Percentiles rank a stretch among this genome's conserved stretches.
Conservation (phyloP, 2,113 vertebrate species). For the Cavia porcellus region DNA sequence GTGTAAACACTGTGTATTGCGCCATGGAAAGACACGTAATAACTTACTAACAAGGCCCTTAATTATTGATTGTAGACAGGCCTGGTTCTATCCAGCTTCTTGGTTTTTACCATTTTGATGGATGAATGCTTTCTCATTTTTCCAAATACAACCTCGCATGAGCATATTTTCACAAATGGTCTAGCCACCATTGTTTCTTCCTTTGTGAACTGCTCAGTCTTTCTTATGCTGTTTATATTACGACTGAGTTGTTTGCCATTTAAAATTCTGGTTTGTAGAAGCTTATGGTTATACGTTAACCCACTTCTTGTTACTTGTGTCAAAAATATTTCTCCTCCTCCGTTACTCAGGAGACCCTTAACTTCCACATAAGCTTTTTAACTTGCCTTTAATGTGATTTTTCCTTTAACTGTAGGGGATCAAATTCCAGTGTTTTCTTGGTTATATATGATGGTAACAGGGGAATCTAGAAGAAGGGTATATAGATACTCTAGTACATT, state of each 20-base stretch:
- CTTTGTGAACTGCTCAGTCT: background rate
- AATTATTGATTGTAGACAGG: background rate
- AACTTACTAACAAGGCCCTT: background rate
- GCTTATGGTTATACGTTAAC: slow-evolving; percentile 13
- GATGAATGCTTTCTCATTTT: slow-evolving; percentile 27
- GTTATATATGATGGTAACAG: background rate
- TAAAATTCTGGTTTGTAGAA: slow-evolving; percentile 1
- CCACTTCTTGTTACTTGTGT: background rate
- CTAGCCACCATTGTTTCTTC: background rate
- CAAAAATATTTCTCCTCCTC: slow-evolving; percentile 17
- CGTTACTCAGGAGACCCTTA: background rate
- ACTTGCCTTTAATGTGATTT: background rate
- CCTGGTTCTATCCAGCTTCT: background rate
- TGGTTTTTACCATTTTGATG: background rate
- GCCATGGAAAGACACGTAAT: background rate
- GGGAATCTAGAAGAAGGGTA: background rate
- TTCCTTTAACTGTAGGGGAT: background rate
- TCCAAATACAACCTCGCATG: background rate
- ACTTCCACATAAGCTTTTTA: slow-evolving; percentile 43
- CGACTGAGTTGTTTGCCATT: slow-evolving; percentile 11
- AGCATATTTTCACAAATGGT: background rate
- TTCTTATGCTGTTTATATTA: background rate
- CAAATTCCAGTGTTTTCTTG: background rate
- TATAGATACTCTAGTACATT: background rate
- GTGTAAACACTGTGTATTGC: background rate